Conservation (phyloP, 2,113 vertebrate genomes). For the Otolemur garnettii region DNA sequence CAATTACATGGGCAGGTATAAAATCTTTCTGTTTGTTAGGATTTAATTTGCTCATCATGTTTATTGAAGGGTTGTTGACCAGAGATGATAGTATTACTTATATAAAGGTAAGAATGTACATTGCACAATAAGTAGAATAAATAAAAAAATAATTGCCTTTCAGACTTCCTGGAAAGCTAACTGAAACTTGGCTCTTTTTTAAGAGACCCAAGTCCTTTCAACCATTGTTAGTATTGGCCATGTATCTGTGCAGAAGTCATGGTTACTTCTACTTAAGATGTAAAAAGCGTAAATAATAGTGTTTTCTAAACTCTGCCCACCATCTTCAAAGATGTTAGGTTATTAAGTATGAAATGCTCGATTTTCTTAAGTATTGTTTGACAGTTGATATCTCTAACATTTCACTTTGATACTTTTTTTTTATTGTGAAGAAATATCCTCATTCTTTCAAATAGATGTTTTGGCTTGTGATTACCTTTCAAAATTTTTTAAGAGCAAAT, state of each 20-base stretch:
- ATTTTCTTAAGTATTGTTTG: too few species aligned
- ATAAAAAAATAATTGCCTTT: neutral
- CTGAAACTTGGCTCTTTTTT: constrained; percentile 39
- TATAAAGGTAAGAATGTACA: constrained; percentile 15
- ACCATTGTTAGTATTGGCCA: neutral
- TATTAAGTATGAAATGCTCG: too few species aligned
- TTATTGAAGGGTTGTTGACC: constrained; percentile 49
- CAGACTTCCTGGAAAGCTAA: constrained; percentile 6
- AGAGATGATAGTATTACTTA: constrained; percentile 10
- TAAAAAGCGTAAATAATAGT: neutral
- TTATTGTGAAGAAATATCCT: too few species aligned
- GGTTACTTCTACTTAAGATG: neutral
- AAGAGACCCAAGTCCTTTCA: neutral
- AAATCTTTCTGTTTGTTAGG: constrained; percentile 64
- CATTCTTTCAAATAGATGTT: too few species aligned
- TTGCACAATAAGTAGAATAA: neutral
- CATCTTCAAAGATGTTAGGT: neutral
- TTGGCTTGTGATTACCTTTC: too few species aligned
- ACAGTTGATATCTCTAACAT: too few species aligned
- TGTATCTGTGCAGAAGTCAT: neutral
- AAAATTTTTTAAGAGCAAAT: too few species aligned
- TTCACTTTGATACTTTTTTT: too few species aligned
- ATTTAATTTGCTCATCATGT: constrained; percentile 64
- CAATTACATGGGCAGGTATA: constrained; percentile 61
- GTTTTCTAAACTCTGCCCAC: neutral